phyloP scores from a whole-genome alignment of 2,888 invertebrate genomes.

The Gastrophysa polygoni region DNA sequence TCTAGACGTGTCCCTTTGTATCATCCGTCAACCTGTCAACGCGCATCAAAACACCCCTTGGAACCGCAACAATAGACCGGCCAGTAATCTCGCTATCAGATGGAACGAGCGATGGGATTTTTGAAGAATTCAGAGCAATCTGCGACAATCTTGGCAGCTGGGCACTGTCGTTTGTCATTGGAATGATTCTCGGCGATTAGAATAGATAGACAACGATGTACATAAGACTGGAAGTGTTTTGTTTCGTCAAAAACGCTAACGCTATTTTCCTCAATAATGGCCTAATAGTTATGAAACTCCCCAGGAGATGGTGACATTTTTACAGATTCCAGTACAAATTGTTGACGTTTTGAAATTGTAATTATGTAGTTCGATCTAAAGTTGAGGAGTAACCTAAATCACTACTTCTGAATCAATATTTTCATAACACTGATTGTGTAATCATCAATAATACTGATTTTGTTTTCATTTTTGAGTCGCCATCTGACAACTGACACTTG shows the following conservation, averaged over 20 bases:
- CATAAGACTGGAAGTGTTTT: not conserved
- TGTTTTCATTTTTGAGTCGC: too few species aligned
- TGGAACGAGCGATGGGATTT: conserved; percentile 22
- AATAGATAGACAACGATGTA: not conserved
- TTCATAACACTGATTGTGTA: too few species aligned
- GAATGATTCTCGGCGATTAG: conserved; percentile 36
- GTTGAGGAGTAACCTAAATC: too few species aligned
- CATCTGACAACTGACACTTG: too few species aligned
- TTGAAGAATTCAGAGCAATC: conserved; percentile 41
- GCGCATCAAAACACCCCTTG: not conserved
- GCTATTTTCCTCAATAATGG: too few species aligned
- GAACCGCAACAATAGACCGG: not conserved
- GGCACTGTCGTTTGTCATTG: conserved; percentile 41
- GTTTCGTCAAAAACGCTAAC: not conserved
- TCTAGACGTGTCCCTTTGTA: not conserved
- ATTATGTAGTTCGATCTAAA: too few species aligned
- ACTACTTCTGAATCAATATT: too few species aligned
- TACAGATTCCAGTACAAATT: too few species aligned
- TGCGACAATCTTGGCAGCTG: conserved; percentile 43
- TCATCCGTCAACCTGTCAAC: not conserved
- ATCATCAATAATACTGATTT: too few species aligned
- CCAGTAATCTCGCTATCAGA: conserved; percentile 22
- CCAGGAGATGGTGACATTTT: too few species aligned
- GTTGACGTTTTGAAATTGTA: too few species aligned
- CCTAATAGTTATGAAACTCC: too few species aligned